These are phyloP conservation scores for Trididemnum clinides DNA, from an alignment of 23 tunicate species.

Conservation along the genomic window DNA sequence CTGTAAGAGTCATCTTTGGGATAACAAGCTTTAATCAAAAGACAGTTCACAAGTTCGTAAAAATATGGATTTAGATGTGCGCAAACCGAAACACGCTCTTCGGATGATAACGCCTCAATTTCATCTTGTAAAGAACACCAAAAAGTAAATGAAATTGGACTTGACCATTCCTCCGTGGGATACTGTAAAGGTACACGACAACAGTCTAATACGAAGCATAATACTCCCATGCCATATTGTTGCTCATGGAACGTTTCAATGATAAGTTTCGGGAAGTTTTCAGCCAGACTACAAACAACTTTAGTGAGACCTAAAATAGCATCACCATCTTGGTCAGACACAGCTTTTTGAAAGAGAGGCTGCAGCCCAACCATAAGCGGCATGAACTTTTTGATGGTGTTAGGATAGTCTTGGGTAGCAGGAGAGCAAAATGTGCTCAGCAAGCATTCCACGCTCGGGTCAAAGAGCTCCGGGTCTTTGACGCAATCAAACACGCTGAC, in stretches of 20 bases:
- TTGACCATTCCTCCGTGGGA: slow-evolving; percentile 84
- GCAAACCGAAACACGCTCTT: neutral
- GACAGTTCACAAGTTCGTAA: slow-evolving; percentile 50
- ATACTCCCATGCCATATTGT: slow-evolving; percentile 61
- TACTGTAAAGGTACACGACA: slow-evolving; percentile 75
- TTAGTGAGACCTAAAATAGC: slow-evolving; percentile 74
- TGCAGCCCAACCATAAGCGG: slow-evolving; percentile 65
- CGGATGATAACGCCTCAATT: slow-evolving; percentile 24
- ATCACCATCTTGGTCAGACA: slow-evolving; percentile 79
- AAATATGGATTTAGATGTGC: slow-evolving; percentile 53
- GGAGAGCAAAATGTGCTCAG: slow-evolving; percentile 83
- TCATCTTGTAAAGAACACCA: slow-evolving; percentile 98
- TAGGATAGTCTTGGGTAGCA: slow-evolving; percentile 48
- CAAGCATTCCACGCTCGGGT: slow-evolving; percentile 74
- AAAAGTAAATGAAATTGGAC: slow-evolving; percentile 94
- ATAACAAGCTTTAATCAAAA: slow-evolving; percentile 70
- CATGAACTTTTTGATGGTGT: slow-evolving; percentile 64
- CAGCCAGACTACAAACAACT: slow-evolving; percentile 85
- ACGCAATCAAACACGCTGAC: slow-evolving; percentile 43
- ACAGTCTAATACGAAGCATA: slow-evolving; percentile 76
- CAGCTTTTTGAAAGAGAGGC: slow-evolving; percentile 70
- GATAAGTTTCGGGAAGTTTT: slow-evolving; percentile 86
- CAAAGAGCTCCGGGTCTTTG: slow-evolving; percentile 76
- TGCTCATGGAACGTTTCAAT: slow-evolving; percentile 64
- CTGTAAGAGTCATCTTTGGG: slow-evolving; percentile 65